phyloP scores from a whole-genome alignment of 2,113 vertebrate species.

The Vombatus ursinus region DNA sequence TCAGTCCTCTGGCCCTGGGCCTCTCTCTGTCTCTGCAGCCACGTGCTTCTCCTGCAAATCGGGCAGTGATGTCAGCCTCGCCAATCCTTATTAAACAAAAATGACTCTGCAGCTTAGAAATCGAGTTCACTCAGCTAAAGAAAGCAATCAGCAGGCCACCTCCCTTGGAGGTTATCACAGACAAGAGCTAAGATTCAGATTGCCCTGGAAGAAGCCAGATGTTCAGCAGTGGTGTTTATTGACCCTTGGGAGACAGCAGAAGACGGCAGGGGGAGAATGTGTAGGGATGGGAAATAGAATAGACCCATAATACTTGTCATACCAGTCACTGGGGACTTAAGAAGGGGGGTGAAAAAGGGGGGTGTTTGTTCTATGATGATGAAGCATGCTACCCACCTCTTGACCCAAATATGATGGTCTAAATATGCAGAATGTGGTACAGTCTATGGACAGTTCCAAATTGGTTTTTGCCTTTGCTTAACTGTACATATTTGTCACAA shows the following conservation, averaged over 20 bases:
- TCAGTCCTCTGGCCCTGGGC: not conserved
- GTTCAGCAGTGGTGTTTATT: not conserved
- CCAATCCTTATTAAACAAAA: not conserved
- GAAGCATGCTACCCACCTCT: not conserved
- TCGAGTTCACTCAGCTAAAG: not conserved
- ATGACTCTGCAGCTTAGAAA: not conserved
- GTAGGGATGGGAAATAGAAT: not conserved
- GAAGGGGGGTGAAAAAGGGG: too few species aligned
- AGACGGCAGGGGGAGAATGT: accelerated
- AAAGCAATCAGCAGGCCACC: not conserved
- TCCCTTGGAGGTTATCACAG: not conserved
- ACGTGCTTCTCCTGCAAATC: not conserved
- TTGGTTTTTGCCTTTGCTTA: not conserved
- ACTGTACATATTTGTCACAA: not conserved
- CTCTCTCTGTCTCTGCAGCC: not conserved
- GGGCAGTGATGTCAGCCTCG: not conserved
- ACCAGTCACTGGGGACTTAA: not conserved
- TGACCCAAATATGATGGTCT: not conserved
- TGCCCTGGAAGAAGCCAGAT: not conserved
- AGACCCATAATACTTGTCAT: not conserved
- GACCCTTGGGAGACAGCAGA: not conserved
- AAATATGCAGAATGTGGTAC: not conserved
- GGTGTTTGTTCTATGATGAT: not conserved
- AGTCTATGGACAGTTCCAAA: not conserved
- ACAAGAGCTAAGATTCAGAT: not conserved